Evolutionary conservation across 2,113 vertebrate species (phyloP).

Genomic region (Tragulus kanchil): DNA sequence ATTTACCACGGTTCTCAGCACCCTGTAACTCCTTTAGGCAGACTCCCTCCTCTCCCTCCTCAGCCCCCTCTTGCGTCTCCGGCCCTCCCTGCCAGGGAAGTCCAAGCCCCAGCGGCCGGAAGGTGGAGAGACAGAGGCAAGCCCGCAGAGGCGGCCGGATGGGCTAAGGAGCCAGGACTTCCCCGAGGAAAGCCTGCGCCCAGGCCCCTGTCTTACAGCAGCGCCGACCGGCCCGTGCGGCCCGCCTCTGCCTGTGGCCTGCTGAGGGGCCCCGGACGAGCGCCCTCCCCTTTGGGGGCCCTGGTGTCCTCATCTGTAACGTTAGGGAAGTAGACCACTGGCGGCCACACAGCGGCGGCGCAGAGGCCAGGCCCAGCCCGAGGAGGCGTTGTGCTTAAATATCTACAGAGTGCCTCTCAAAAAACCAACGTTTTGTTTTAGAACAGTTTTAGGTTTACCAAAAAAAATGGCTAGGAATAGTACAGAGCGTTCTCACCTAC

Average conservation of each 20-base stretch:
- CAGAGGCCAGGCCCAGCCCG: neutral
- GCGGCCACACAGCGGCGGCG: neutral
- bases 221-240: no score
- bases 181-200: neutral
- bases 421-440: slow-evolving; percentile 1
- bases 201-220: no score
- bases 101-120: neutral
- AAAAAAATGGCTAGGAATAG: neutral
- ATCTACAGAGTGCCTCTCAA: neutral
- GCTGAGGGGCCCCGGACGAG: no score
- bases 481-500: neutral
- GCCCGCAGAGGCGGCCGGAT: neutral
- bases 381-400: neutral
- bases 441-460: neutral
- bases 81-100: neutral
- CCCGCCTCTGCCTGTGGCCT: no score
- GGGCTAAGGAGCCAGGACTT: neutral
- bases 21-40: neutral
- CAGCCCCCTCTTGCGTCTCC: neutral
- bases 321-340: neutral
- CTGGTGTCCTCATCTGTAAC: slow-evolving; percentile 40
- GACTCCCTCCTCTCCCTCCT: neutral
- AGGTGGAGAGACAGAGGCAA: neutral
- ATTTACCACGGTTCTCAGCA: neutral
- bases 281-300: neutral